Percentiles rank a stretch among this genome's conserved stretches.
Evolutionary conservation across 2,797 vertebrate genomes (phyloP).

Genomic region (Protonibea diacanthus): DNA sequence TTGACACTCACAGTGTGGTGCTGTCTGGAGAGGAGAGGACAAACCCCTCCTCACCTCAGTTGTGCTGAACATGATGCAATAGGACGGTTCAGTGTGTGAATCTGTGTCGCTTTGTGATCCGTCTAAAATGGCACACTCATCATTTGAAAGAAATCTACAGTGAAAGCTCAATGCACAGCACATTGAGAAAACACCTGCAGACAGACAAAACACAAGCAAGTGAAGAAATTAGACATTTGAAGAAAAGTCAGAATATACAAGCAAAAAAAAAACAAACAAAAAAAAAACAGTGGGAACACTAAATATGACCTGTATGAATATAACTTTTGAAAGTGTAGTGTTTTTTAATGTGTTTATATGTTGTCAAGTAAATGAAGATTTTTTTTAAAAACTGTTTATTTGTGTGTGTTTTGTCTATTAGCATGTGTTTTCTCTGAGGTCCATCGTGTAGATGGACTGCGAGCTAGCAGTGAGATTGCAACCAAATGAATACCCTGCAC

Average conservation of each 20-base stretch:
- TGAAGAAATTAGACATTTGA: neutral
- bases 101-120: neutral
- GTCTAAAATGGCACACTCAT: conserved; percentile 5
- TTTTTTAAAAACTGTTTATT: neutral
- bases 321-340: neutral
- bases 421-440: neutral
- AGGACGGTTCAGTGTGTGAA: neutral
- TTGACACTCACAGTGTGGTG: conserved; percentile 79
- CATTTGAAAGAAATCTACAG: neutral
- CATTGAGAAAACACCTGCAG: neutral
- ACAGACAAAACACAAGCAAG: neutral
- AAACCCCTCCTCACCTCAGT: conserved; percentile 31
- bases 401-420: neutral
- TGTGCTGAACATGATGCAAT: conserved; percentile 39
- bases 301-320: neutral
- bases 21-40: conserved; percentile 70
- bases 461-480: no score
- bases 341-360: neutral
- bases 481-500: no score
- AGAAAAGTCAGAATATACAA: neutral
- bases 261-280: no score
- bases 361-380: neutral
- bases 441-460: no score
- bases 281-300: neutral
- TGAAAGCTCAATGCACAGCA: neutral